phyloP scores from a whole-genome alignment of 2,797 vertebrate genomes.

The Pseudomugil tenellus region DNA sequence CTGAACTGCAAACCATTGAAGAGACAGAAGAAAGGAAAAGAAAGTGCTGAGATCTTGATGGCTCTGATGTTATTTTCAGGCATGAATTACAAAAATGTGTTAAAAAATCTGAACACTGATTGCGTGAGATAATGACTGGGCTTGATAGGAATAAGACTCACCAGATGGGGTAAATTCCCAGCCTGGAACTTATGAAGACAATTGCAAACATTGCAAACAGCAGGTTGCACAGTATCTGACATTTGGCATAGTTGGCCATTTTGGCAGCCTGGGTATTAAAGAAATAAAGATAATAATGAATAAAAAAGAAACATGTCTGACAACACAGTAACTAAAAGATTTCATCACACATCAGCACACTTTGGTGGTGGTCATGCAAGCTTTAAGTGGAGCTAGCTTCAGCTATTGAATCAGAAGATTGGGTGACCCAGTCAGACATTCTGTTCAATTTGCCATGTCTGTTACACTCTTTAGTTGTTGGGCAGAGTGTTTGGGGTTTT shows the following conservation, averaged over 20 bases:
- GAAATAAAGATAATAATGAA: constrained; percentile 9
- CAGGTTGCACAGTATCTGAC: constrained; percentile 95
- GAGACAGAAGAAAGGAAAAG: constrained; percentile 32
- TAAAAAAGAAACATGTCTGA: neutral
- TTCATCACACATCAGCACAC: neutral
- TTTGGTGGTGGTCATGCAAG: neutral
- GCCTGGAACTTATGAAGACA: constrained; percentile 94
- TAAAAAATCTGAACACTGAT: neutral
- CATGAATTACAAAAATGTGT: constrained; percentile 20
- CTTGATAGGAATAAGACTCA: constrained; percentile 79
- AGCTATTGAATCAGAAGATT: constrained; percentile 1
- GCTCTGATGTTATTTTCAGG: constrained; percentile 26
- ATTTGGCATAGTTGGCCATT: constrained; percentile 99
- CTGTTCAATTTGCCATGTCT: neutral
- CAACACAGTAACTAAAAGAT: neutral
- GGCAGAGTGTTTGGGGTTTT: neutral
- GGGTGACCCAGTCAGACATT: neutral
- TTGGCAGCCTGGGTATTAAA: constrained; percentile 91
- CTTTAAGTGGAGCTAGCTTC: neutral
- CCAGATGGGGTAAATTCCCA: constrained; percentile 95
- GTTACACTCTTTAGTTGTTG: neutral
- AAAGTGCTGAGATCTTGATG: constrained; percentile 26
- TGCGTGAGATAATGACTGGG: constrained; percentile 5
- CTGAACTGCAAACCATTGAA: constrained; percentile 53
- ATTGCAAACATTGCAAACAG: constrained; percentile 94